Conservation (phyloP, 2,113 vertebrate genomes). For the Otocyon megalotis region DNA sequence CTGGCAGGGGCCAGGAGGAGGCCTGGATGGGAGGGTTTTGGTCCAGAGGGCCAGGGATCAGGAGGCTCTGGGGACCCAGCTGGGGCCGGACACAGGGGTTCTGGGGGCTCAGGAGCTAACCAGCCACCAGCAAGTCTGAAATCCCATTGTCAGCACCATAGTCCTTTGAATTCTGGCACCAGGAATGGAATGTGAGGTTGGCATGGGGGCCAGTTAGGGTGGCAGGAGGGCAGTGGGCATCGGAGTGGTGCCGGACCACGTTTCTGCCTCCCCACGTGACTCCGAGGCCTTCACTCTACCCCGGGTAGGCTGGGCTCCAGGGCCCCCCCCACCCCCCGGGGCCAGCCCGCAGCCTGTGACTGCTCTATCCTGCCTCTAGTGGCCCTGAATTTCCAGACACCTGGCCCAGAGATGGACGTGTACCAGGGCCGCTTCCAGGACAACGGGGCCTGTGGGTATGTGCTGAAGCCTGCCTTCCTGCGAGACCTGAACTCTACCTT, state of each 20-base stretch:
- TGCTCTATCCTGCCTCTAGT: slow-evolving; percentile 85
- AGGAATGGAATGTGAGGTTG: background rate
- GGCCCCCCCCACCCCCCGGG: background rate
- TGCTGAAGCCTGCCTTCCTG: slow-evolving; percentile 95
- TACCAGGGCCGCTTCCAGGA: slow-evolving; percentile 95
- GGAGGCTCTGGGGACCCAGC: background rate
- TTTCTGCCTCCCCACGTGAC: background rate
- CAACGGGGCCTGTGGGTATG: slow-evolving; percentile 93
- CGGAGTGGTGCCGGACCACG: background rate
- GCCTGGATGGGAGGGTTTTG: background rate
- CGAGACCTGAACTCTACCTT: slow-evolving; percentile 91
- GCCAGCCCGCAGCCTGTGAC: background rate
- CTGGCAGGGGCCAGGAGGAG: background rate
- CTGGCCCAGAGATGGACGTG: slow-evolving; percentile 94
- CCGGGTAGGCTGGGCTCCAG: background rate
- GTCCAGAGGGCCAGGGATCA: background rate
- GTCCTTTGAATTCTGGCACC: background rate
- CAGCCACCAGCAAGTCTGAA: background rate
- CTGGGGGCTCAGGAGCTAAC: background rate
- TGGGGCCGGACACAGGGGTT: background rate
- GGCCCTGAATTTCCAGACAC: slow-evolving; percentile 98
- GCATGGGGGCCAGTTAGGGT: background rate
- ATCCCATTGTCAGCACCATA: background rate
- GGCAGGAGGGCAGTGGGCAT: background rate
- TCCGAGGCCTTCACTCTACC: background rate